Evolutionary conservation across 1,140 invertebrate genomes (phyloP), one percentile per base, ranked within the genome.

Genomic region (Plutomurus gul): DNA sequence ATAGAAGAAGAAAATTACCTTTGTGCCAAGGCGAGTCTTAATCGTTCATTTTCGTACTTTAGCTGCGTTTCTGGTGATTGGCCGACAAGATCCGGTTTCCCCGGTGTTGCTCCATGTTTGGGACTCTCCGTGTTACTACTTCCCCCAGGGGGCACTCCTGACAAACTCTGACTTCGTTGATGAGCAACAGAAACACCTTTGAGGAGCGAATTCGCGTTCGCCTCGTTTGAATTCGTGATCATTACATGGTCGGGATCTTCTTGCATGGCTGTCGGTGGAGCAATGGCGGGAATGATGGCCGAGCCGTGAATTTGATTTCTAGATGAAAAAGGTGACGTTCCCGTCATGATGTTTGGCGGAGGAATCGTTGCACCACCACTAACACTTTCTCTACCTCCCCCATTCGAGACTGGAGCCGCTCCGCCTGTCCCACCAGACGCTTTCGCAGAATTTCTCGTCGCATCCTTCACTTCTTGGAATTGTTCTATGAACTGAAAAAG

Each of bases 401-500:
- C 81, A 56, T 82, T 83, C 16, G 82, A 22, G 8, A 76, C 77
- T n/a, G 82, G 77, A 37, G 33, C 82, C 7, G 30, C 10, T 37
- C 70, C 71, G 25, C 72, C 33, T 13, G 56, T 33, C 36, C 60
- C 76, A 56, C 72, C 79, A 76, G 76, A 47, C 47, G 43, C 40
- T 60, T 78, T 81, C 13, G 46, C 71, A 30, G 91, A 91, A 85
- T 90, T 90, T 84, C 92, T 90, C 6, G 95, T 96, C 30, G 95
- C 94, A 88, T 98, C 96, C 87, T 98, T 98, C 18, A 99, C 95
- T 88, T 99, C 96, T 89, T 97, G 95, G 87, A 99, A 99, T 86
- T 99, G 98, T 87, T 99, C 96, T 84, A 98, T 97, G 88, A 99
- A 99, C 96, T 96, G 88, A 47, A 85, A 84, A 25, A 7, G 11